phyloP scores from a whole-genome alignment of 2,888 invertebrate species.

The Herminia tarsipennalis region DNA sequence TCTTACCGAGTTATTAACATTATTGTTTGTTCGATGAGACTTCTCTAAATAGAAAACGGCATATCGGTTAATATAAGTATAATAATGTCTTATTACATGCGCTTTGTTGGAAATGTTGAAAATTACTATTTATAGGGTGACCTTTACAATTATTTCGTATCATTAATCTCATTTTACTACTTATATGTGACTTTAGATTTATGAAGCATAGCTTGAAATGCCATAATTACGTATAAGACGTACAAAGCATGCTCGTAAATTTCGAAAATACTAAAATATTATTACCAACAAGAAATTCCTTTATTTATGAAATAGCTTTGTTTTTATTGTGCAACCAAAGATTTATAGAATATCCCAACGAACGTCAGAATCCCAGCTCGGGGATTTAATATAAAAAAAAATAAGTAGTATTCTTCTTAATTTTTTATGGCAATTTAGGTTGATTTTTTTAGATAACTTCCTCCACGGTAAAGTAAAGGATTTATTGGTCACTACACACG shows the following conservation, averaged over 20 bases:
- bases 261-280: neutral
- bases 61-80: conserved; percentile 20
- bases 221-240: too few species aligned
- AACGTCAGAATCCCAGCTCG: too few species aligned
- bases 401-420: too few species aligned
- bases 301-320: too few species aligned
- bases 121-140: conserved; percentile 10
- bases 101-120: neutral
- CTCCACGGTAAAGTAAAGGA: too few species aligned
- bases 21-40: conserved; percentile 48
- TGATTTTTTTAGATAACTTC: too few species aligned
- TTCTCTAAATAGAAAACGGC: conserved; percentile 29
- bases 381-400: too few species aligned
- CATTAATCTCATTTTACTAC: conserved; percentile 7
- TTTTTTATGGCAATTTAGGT: too few species aligned
- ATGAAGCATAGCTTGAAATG: conserved; percentile 3
- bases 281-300: too few species aligned
- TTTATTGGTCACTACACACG: too few species aligned
- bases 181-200: conserved; percentile 11
- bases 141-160: conserved; percentile 12
- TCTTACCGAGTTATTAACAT: conserved; percentile 52
- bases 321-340: too few species aligned
- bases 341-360: too few species aligned
- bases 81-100: conserved; percentile 18
- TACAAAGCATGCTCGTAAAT: neutral